These are phyloP conservation scores for Gallirallus australis DNA, from an alignment of 2,797 vertebrate species.

Conservation along the genomic window DNA sequence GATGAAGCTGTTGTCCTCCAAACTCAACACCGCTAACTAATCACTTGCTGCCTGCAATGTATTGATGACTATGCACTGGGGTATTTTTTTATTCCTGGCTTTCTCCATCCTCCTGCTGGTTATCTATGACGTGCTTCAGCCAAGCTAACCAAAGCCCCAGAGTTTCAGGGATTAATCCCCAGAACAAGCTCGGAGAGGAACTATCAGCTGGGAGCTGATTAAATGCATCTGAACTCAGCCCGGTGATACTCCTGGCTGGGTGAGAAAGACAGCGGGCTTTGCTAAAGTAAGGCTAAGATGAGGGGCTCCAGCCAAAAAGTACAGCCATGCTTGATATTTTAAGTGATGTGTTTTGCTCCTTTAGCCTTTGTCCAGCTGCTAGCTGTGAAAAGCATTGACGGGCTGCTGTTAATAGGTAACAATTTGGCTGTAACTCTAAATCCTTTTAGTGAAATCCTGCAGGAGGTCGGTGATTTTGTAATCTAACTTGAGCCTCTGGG, in stretches of 20 bases:
- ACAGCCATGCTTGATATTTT: not conserved
- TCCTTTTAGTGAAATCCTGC: conserved; percentile 1
- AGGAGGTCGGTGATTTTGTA: not conserved
- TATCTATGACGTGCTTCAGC: conserved; percentile 20
- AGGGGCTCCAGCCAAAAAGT: not conserved
- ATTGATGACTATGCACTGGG: not conserved
- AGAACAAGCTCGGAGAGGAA: conserved; percentile 22
- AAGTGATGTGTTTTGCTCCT: not conserved
- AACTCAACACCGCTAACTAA: conserved; percentile 13
- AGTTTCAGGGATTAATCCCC: conserved; percentile 47
- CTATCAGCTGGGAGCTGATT: conserved; percentile 1
- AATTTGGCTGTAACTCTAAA: conserved; percentile 13
- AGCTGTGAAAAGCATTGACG: not conserved
- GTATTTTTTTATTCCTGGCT: conserved; percentile 2
- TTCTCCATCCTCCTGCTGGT: conserved; percentile 23
- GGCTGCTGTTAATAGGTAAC: not conserved
- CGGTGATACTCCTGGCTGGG: not conserved
- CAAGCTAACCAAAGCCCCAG: not conserved
- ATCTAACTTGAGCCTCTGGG: not conserved
- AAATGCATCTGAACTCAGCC: conserved; percentile 13
- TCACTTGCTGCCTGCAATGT: not conserved
- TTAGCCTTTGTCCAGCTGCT: not conserved
- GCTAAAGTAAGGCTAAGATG: not conserved
- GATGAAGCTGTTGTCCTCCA: conserved; percentile 13
- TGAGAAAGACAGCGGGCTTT: not conserved